phyloP scores from a whole-genome alignment of 1,140 invertebrate genomes.

The Rhopalosiphum maidis region DNA sequence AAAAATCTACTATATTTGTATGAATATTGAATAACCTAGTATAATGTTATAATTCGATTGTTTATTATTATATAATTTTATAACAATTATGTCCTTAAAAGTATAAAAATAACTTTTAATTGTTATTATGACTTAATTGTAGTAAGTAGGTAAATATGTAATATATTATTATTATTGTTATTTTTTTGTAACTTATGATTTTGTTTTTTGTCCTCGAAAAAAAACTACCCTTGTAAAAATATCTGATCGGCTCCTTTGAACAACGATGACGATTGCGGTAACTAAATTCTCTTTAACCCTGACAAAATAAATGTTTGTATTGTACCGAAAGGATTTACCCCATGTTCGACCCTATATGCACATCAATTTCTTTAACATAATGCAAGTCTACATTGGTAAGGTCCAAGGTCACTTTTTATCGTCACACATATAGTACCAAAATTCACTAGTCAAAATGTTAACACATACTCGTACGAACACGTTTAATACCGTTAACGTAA shows the following conservation, averaged over 20 bases:
- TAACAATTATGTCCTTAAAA: too few species aligned
- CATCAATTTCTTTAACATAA: constrained; percentile 26
- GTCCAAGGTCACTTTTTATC: constrained; percentile 40
- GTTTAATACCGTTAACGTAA: constrained; percentile 7
- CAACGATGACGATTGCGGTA: neutral
- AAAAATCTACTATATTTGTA: neutral
- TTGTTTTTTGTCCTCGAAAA: neutral
- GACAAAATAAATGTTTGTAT: constrained; percentile 41
- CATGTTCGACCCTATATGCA: neutral
- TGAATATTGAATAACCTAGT: neutral
- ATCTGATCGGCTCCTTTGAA: constrained; percentile 28
- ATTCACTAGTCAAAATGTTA: neutral
- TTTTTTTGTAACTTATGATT: neutral
- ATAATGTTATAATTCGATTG: neutral
- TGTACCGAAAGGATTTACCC: constrained; percentile 21
- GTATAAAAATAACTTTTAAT: neutral
- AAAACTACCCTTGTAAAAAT: constrained; percentile 37
- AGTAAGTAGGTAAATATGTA: neutral
- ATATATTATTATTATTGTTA: neutral
- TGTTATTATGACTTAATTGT: neutral
- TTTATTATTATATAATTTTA: neutral
- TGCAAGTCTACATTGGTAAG: neutral
- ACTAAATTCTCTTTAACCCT: constrained; percentile 34
- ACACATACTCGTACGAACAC: neutral
- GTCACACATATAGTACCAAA: neutral